Base-by-base conservation (phyloP, 2,113 vertebrate genomes). In the Paratilapia polleni region DNA sequence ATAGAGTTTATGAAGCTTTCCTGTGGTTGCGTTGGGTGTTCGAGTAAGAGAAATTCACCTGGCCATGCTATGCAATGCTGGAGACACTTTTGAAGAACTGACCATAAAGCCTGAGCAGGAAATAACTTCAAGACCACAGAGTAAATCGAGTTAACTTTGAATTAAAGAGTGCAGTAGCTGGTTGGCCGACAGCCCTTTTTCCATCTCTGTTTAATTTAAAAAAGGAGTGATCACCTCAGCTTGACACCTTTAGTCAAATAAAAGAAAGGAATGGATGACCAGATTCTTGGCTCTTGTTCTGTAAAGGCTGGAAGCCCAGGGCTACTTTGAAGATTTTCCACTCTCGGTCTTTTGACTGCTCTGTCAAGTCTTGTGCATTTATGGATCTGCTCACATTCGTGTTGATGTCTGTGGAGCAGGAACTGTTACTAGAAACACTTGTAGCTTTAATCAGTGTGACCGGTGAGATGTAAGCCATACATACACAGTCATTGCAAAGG, bases 321-420 rank as follows among this genome's bases (percentile, higher is more conserved):
- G 77, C 60, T 6, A 49, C 92, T 94, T 87, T 87, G 87, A 90
- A 93, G 61, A 88, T 88, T 88, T 93, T 92, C 93, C 92, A 90
- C 79, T 43, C 88, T 89, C 88, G 79, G 66, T 90, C 89, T 92
- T 77, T 87, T 93, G 87, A 93, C 80, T 84, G 43, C 38, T 62
- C 82, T 74, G 86, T 91, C 60, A 81, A 24, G 64, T 78, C 41
- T 11, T 75, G 66, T 56, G 47, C 60, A 24, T 83, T 88, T 81
- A 83, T 81, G 70, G 79, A 90, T 88, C 57, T 60, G 43, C 43
- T 84, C 66, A 52, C 77, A 31, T 56, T 80, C 1, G 43, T 80
- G 64, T 61, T 80, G 52, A 83, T 83, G 43, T 78, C 49, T 41
- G 73, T 57, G 36, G 13, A 88, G 57, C 68, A 79, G 79, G 20